A percentile compares a stretch with the other conserved stretches of the same genome.
Conservation (phyloP, 2,888 invertebrate species). For the Encarsia formosa region DNA sequence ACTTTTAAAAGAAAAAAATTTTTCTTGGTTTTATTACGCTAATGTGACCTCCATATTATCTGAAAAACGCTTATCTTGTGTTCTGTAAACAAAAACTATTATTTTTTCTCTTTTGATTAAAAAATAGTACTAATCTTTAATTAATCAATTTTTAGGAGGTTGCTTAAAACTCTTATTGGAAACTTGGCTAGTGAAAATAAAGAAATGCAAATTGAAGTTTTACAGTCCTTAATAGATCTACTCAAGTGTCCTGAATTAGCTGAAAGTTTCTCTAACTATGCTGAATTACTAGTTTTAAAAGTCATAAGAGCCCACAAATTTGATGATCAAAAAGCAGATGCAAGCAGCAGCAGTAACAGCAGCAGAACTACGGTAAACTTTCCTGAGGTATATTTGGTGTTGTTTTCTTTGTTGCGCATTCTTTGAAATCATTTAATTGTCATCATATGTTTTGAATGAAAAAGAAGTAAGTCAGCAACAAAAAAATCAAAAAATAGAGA, state of each 20-base stretch:
- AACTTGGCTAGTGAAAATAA: conserved; percentile 62
- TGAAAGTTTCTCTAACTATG: conserved; percentile 79
- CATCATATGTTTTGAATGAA: conserved; percentile 1
- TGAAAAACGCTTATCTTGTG: too few species aligned
- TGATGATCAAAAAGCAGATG: conserved; percentile 43
- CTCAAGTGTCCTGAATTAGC: conserved; percentile 73
- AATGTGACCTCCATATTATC: too few species aligned
- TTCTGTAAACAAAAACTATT: too few species aligned
- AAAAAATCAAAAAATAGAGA: too few species aligned
- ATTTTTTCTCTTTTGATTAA: too few species aligned
- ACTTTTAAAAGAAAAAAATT: too few species aligned
- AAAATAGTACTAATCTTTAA: too few species aligned
- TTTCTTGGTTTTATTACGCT: too few species aligned
- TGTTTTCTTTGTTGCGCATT: too few species aligned
- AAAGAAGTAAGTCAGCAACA: conserved; percentile 11
- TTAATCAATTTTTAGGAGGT: conserved; percentile 42
- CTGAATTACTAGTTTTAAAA: conserved; percentile 85
- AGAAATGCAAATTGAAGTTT: conserved; percentile 70
- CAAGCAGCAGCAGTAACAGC: conserved; percentile 31
- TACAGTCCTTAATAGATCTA: conserved; percentile 80
- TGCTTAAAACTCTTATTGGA: conserved; percentile 72
- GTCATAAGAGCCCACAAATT: conserved; percentile 80
- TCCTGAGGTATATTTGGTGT: conserved; percentile 41
- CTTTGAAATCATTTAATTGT: conserved; percentile 9
- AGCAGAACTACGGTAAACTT: conserved; percentile 51